Conservation (phyloP, 2,888 invertebrate genomes). For the Cephus spinipes region DNA sequence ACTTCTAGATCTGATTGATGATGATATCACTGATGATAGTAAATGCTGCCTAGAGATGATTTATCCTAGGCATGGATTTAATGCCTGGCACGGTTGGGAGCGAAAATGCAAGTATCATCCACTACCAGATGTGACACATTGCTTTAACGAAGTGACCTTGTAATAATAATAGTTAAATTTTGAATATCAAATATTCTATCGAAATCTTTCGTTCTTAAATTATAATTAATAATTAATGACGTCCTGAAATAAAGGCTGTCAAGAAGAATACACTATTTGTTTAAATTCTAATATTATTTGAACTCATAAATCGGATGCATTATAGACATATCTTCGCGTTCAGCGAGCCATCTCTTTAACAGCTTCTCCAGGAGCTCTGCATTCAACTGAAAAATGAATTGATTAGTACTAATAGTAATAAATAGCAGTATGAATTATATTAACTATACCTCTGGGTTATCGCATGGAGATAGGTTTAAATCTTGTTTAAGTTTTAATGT, state of each 20-base stretch:
- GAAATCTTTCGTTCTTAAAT: no score
- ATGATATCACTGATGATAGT: background rate
- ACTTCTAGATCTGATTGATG: background rate
- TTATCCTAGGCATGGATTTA: background rate
- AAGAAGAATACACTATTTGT: background rate
- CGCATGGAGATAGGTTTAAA: background rate
- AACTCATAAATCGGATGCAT: slow-evolving; percentile 43
- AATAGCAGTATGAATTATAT: background rate
- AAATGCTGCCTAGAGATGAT: background rate
- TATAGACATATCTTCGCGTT: slow-evolving; percentile 43
- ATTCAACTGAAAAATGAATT: slow-evolving; percentile 33
- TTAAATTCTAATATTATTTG: slow-evolving; percentile 42
- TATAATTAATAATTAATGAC: no score
- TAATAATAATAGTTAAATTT: background rate
- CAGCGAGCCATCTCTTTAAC: slow-evolving; percentile 41
- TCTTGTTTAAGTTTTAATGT: slow-evolving; percentile 21
- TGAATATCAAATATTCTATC: background rate
- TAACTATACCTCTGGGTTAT: background rate
- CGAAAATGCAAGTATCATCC: background rate
- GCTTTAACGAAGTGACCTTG: background rate
- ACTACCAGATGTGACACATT: background rate
- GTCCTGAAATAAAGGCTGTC: no score
- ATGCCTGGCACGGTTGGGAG: background rate
- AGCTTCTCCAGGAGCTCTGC: slow-evolving; percentile 35
- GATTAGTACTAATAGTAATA: background rate